These are phyloP conservation scores for Drosophila trichaetosa DNA, from an alignment of 2,888 invertebrate genomes.

Conservation along the genomic window DNA sequence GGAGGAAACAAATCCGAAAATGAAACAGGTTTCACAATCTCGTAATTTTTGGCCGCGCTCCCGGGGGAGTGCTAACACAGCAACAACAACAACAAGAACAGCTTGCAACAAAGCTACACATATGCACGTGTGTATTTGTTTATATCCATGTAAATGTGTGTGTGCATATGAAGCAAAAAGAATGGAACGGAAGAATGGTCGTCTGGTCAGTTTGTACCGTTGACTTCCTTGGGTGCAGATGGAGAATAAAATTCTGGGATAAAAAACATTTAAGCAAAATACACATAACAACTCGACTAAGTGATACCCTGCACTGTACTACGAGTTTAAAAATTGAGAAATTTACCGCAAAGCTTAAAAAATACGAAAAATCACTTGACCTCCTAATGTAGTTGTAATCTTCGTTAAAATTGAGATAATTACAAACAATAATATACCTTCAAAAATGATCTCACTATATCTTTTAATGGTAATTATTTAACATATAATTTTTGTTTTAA, in stretches of 20 bases:
- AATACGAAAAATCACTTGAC: not conserved
- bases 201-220: slow-evolving; percentile 18
- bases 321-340: not conserved
- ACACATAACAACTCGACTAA: not conserved
- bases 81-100: not conserved
- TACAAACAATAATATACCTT: not conserved
- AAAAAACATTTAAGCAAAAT: not conserved
- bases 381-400: not conserved
- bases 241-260: slow-evolving; percentile 14
- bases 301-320: not conserved
- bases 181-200: slow-evolving; percentile 5
- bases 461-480: not conserved
- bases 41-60: not conserved
- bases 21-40: slow-evolving; percentile 25
- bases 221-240: slow-evolving; percentile 12
- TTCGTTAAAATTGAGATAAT: not conserved
- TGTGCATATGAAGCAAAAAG: not conserved
- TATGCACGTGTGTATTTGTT: not conserved
- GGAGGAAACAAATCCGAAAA: not conserved
- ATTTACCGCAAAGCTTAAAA: not conserved
- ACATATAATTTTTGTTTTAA: not conserved
- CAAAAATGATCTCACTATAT: not conserved
- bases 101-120: slow-evolving; percentile 5
- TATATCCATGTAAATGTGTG: not conserved
- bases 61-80: slow-evolving; percentile 6